Evolutionary conservation across 2,797 vertebrate species (phyloP).

Genomic region (Pipistrellus pygmaeus): DNA sequence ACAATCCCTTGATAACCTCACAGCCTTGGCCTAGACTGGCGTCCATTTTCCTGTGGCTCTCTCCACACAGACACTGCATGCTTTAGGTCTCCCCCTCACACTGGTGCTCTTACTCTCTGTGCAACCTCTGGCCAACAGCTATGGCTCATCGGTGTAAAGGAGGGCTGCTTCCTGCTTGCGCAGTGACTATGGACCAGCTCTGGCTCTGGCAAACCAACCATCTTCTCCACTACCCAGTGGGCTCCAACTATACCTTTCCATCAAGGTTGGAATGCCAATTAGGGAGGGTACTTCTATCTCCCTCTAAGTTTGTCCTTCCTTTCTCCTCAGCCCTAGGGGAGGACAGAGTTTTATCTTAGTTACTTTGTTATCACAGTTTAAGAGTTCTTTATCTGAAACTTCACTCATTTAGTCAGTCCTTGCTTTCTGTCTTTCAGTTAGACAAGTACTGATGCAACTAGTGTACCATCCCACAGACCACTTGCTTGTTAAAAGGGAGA

Average conservation of each 20-base stretch:
- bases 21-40: background rate
- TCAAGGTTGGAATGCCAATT: background rate
- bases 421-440: background rate
- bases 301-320: background rate
- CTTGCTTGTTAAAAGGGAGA: background rate
- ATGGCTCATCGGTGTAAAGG: background rate
- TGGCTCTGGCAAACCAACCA: background rate
- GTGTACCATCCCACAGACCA: background rate
- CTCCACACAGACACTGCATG: background rate
- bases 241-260: background rate
- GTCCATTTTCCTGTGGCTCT: background rate
- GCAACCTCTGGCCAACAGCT: background rate
- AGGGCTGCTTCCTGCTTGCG: background rate
- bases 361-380: background rate
- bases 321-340: background rate
- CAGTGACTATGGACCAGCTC: background rate
- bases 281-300: background rate
- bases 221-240: background rate
- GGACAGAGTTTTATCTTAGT: background rate
- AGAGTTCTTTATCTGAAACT: background rate
- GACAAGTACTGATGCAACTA: background rate
- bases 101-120: background rate
- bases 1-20: background rate
- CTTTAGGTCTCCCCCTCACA: background rate
- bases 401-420: background rate